phyloP scores from a whole-genome alignment of 92 coral and sea anemone species.

The Micromussa lordhowensis region DNA sequence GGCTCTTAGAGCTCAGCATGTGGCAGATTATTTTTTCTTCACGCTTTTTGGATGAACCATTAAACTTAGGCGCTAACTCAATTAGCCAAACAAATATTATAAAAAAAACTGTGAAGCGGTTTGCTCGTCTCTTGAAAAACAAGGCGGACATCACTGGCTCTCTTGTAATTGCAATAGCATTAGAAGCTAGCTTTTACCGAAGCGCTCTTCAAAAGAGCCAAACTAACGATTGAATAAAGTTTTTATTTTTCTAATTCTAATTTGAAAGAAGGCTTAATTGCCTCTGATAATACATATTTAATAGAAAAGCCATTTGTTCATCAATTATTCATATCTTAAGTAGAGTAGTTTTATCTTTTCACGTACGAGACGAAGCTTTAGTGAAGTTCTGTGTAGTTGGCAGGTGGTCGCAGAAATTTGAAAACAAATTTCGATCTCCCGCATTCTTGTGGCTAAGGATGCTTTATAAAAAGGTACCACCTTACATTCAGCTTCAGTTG shows the following conservation, averaged over 20 bases:
- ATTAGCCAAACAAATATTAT: neutral
- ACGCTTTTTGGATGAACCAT: constrained; percentile 24
- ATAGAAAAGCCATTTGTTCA: constrained; percentile 1
- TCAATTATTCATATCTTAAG: neutral
- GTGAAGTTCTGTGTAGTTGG: neutral
- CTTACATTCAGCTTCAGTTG: too few relatives aligned
- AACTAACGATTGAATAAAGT: neutral
- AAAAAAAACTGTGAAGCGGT: neutral
- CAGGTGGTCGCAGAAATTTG: neutral
- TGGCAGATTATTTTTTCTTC: constrained; percentile 24
- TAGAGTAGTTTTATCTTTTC: neutral
- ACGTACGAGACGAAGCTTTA: neutral
- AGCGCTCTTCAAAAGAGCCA: neutral
- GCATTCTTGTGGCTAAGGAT: too few relatives aligned
- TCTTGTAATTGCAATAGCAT: neutral
- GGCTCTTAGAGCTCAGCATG: constrained; percentile 10
- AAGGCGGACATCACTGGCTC: neutral
- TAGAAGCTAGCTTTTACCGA: neutral
- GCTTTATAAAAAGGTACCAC: too few relatives aligned
- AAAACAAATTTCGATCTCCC: too few relatives aligned
- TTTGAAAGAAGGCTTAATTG: neutral
- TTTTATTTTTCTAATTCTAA: neutral
- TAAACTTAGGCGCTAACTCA: neutral
- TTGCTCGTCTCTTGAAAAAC: neutral
- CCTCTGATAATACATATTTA: neutral